Base-by-base conservation (phyloP, 2,888 invertebrate genomes). In the Euclidia mi region DNA sequence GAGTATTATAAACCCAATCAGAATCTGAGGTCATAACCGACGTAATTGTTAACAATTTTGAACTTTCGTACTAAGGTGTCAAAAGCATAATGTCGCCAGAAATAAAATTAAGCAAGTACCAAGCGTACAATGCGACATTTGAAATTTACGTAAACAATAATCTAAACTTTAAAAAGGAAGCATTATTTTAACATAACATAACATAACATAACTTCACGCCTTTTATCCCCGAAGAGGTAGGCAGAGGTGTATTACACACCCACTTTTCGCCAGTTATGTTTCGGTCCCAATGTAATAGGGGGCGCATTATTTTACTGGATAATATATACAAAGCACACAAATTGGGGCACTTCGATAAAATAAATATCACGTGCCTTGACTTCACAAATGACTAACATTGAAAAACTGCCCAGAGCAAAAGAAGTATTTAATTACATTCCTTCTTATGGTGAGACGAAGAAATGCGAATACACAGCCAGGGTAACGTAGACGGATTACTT, bases 81-180 rank as follows among this genome's bases (percentile, higher is more conserved):
- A 78, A 68, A 61, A n/a, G 57, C 60, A 62, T 70, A 62, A 82
- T 85, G 81, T 84, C 84, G 83, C 85, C 85, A 86, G 84, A 65
- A 67, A 69, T 69, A 56, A 73, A 73, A 65, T 73, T 56, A 85
- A 85, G 83, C 83, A 66, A 65, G 74, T 75, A 79, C 76, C 56
- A 84, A 81, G 82, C 74, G 45, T 62, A 70, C 58, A 43, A 56
- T 58, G 60, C 59, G 56, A 57, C 15, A 45, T 43, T 56, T 55
- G 20, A 59, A 47, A n/a, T 31, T 14, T 40, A 37, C 48, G 25
- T 51, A 43, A 41, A 51, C 29, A 18, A 56, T 44, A 28, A 46
- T 7, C 20, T 6, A 25, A 7, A 7, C 20, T 25, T 41, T 4
- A 10, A 32, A 14, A n/a, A 56, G 31, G 9, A 52, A 41, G 41